phyloP scores from a whole-genome alignment of 2,888 invertebrate genomes.

The Patella pellucida region DNA sequence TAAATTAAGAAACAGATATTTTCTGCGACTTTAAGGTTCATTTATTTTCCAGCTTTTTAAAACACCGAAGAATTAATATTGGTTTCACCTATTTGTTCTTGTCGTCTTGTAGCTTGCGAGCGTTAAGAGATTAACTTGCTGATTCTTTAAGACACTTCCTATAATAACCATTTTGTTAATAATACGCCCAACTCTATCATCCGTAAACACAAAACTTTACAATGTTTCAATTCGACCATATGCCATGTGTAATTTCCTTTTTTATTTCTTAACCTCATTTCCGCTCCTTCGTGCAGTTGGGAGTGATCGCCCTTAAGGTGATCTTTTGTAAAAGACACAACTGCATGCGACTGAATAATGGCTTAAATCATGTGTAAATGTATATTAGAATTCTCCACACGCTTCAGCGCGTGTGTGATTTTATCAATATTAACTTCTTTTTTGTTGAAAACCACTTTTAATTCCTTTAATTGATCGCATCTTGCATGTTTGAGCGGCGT shows the following conservation, averaged over 20 bases:
- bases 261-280: not conserved
- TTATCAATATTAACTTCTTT: not conserved
- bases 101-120: not conserved
- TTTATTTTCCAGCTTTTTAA: too few relatives aligned
- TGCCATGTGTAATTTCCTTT: not conserved
- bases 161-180: not conserved
- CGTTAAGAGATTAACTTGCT: not conserved
- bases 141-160: not conserved
- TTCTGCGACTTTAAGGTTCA: too few relatives aligned
- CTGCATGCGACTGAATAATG: not conserved
- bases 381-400: not conserved
- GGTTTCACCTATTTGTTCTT: not conserved
- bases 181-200: not conserved
- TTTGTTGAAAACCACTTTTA: not conserved
- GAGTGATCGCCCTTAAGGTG: constrained; percentile 10
- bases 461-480: too few relatives aligned
- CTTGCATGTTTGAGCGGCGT: too few relatives aligned
- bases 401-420: constrained; percentile 7
- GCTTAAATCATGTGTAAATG: constrained; percentile 6
- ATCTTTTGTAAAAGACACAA: constrained; percentile 1
- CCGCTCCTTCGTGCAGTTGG: not conserved
- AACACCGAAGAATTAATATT: too few relatives aligned
- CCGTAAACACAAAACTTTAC: not conserved
- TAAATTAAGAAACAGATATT: too few relatives aligned
- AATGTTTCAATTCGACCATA: not conserved